Evolutionary conservation across 2,113 vertebrate genomes (phyloP).

Genomic region (Coptodon rendalli): DNA sequence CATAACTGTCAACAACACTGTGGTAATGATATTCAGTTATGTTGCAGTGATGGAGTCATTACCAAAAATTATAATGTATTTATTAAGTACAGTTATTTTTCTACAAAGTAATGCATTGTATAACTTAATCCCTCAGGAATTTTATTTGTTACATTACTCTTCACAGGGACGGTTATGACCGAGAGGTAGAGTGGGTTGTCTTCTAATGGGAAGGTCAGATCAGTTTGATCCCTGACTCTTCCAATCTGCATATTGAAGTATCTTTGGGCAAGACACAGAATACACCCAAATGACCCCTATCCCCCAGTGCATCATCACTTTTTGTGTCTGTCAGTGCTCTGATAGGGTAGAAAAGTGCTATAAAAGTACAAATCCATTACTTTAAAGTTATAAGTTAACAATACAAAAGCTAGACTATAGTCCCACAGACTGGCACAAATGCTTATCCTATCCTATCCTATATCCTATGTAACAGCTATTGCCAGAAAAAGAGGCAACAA

Average conservation of each 20-base stretch:
- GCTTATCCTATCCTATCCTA: no score
- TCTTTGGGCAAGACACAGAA: background rate
- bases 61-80: background rate
- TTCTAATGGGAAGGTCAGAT: background rate
- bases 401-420: background rate
- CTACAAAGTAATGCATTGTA: background rate
- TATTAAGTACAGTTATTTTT: background rate
- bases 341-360: background rate
- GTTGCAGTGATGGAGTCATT: background rate
- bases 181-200: background rate
- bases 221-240: background rate
- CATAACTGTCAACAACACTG: accelerated
- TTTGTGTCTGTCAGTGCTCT: background rate
- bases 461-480: background rate
- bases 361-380: background rate
- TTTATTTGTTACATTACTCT: background rate
- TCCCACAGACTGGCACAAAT: background rate
- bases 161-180: background rate
- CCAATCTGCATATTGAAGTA: background rate
- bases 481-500: background rate
- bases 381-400: background rate
- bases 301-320: background rate
- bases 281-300: background rate
- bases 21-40: background rate
- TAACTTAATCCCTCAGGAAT: background rate